Percentiles rank a stretch among this genome's conserved stretches.
Evolutionary conservation across 2,888 invertebrate species (phyloP).

Genomic region (Petrolisthes manimaculis): DNA sequence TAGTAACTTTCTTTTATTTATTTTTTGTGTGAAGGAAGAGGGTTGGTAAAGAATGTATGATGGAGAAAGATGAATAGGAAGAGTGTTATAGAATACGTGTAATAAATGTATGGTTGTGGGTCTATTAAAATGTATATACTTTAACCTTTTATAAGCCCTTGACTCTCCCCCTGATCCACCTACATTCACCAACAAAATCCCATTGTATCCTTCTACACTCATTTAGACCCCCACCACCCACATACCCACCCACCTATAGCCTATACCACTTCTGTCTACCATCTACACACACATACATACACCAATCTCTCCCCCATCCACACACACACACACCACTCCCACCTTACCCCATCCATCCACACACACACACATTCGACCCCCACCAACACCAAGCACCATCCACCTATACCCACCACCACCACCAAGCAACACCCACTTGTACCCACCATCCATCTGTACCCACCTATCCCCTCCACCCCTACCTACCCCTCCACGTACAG

Average conservation of each 20-base stretch:
- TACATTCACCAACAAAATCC: no score
- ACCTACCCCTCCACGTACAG: no score
- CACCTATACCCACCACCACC: no score
- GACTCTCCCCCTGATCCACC: background rate
- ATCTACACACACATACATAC: background rate
- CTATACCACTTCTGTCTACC: background rate
- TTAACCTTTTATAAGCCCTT: background rate
- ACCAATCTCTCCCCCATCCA: background rate
- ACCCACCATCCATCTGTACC: no score
- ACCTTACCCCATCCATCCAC: background rate
- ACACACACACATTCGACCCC: background rate
- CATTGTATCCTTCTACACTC: no score
- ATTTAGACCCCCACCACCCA: background rate
- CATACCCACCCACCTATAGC: background rate
- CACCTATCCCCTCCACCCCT: no score
- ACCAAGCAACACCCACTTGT: no score
- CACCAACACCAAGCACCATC: background rate
- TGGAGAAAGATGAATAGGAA: no score
- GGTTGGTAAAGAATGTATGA: no score
- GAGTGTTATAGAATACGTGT: no score
- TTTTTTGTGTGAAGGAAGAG: no score
- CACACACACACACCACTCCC: background rate
- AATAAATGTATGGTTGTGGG: background rate
- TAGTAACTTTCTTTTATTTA: no score
- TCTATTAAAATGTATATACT: background rate